Evolutionary conservation across 2,113 vertebrate genomes (phyloP).

Genomic region (Bufo bufo): DNA sequence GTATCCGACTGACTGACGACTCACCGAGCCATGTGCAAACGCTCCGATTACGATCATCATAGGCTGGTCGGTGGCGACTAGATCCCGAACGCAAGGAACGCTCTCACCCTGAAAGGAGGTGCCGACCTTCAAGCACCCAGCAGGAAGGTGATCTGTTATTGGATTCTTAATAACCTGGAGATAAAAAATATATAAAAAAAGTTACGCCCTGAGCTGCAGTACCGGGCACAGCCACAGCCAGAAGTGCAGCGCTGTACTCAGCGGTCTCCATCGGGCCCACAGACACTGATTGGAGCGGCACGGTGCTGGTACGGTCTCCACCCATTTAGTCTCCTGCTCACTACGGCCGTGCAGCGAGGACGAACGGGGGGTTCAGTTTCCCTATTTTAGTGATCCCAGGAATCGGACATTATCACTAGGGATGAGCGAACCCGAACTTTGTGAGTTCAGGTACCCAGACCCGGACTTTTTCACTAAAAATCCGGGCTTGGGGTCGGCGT

Average conservation of each 20-base stretch:
- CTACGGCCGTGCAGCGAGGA: too few relatives aligned
- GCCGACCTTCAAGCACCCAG: slow-evolving; percentile 85
- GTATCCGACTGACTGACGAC: slow-evolving; percentile 45
- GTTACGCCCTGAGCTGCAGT: background rate
- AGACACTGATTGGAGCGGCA: too few relatives aligned
- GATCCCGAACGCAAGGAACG: slow-evolving; percentile 73
- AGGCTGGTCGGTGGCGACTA: slow-evolving; percentile 82
- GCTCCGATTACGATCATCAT: slow-evolving; percentile 89
- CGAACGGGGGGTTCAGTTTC: too few relatives aligned
- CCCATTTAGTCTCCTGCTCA: too few relatives aligned
- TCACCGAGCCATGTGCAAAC: slow-evolving; percentile 92
- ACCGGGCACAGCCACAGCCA: background rate
- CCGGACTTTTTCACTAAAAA: too few relatives aligned
- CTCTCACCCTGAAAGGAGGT: slow-evolving; percentile 82
- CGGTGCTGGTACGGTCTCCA: too few relatives aligned
- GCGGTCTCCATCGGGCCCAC: too few relatives aligned
- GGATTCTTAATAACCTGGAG: slow-evolving; percentile 91
- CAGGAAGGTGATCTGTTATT: slow-evolving; percentile 89
- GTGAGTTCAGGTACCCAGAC: too few relatives aligned
- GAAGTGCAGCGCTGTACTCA: background rate
- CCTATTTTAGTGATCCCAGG: too few relatives aligned
- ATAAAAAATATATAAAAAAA: background rate
- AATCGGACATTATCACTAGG: too few relatives aligned
- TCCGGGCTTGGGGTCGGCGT: too few relatives aligned
- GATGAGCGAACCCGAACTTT: too few relatives aligned